Conservation (phyloP, 2,888 invertebrate genomes). For the Frankliniella intonsa region DNA sequence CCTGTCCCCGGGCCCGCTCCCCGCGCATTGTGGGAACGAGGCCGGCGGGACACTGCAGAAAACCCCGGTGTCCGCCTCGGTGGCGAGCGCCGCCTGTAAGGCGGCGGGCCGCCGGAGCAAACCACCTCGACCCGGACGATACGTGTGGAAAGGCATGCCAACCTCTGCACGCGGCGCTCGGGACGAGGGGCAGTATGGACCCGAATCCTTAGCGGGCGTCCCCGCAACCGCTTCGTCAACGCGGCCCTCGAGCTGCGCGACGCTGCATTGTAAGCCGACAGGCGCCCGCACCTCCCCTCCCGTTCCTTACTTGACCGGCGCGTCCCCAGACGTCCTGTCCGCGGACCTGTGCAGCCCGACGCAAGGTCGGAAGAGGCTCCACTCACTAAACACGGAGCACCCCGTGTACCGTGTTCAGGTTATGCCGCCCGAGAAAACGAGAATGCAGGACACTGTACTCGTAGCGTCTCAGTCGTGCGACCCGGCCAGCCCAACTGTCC, state of each 20-base stretch:
- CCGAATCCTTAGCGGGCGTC: not conserved
- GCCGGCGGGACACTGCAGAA: not conserved
- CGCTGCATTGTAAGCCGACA: not conserved
- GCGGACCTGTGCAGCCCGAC: not conserved
- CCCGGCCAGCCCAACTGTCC: not conserved
- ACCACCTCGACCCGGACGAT: not conserved
- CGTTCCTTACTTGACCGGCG: not conserved
- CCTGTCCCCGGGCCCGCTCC: not conserved
- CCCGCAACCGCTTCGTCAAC: not conserved
- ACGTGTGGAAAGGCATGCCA: not conserved
- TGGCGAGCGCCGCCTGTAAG: not conserved
- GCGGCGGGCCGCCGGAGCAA: not conserved
- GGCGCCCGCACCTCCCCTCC: not conserved
- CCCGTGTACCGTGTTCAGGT: not conserved
- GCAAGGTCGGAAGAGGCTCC: not conserved
- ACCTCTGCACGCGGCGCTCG: not conserved
- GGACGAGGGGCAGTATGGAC: not conserved
- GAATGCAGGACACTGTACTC: not conserved
- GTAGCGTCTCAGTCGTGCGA: not conserved
- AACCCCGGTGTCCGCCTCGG: not conserved
- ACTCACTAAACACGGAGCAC: not conserved
- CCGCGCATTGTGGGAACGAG: not conserved
- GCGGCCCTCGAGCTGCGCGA: not conserved
- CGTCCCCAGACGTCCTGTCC: too few relatives aligned
- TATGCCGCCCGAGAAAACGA: not conserved